phyloP scores from a whole-genome alignment of 2,113 vertebrate genomes.

The Rattus rattus region DNA sequence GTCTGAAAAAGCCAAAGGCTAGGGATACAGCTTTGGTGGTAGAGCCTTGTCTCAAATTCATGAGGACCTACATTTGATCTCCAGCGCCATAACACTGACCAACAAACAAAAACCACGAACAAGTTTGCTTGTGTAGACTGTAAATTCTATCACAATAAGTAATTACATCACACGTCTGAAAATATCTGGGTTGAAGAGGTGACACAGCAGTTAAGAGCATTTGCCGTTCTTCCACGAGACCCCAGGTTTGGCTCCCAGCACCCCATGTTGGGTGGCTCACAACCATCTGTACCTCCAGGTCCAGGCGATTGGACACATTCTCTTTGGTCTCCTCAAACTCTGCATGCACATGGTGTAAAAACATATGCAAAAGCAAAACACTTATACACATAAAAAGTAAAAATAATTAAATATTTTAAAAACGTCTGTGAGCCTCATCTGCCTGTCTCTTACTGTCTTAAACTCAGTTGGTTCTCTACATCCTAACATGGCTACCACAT shows the following conservation, averaged over 20 bases:
- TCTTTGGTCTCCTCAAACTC: background rate
- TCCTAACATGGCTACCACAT: background rate
- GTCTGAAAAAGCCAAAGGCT: background rate
- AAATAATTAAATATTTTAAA: background rate
- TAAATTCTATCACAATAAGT: conserved; percentile 24
- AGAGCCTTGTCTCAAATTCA: background rate
- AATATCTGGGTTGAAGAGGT: background rate
- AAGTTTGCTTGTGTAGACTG: background rate
- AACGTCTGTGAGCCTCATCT: background rate
- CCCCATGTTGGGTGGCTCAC: background rate
- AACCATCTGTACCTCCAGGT: background rate
- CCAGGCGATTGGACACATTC: background rate
- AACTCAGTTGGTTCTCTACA: background rate
- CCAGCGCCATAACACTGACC: background rate
- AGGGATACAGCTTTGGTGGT: background rate
- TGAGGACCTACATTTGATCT: background rate
- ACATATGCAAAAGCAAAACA: background rate
- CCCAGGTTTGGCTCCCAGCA: background rate
- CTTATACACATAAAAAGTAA: background rate
- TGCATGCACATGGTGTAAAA: background rate
- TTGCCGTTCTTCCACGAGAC: background rate
- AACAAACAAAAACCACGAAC: background rate
- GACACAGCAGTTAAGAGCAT: background rate
- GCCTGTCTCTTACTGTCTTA: background rate
- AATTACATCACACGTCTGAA: background rate